Evolutionary conservation across 2,888 invertebrate genomes (phyloP).

Genomic region (Rhagium mordax): DNA sequence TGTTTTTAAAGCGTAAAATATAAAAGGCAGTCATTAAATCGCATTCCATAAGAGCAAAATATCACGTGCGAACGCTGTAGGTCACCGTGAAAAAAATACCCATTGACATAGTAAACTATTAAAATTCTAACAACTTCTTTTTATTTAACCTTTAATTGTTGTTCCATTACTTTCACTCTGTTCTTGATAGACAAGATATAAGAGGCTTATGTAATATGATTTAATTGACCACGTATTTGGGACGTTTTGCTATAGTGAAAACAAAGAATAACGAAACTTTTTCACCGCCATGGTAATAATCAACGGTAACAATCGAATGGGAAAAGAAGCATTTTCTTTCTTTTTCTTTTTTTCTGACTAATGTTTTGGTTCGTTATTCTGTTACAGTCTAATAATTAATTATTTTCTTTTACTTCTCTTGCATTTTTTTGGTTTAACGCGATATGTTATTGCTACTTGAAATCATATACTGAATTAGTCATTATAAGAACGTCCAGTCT

Average conservation of each 20-base stretch:
- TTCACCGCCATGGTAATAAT: not conserved
- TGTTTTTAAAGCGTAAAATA: not conserved
- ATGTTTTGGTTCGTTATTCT: not conserved
- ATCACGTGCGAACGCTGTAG: conserved; percentile 14
- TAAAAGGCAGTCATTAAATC: not conserved
- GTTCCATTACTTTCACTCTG: conserved; percentile 11
- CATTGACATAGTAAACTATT: conserved; percentile 31
- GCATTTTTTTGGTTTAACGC: not conserved
- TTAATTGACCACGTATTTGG: not conserved
- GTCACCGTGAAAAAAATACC: conserved; percentile 20
- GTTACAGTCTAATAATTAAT: not conserved
- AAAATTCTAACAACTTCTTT: not conserved
- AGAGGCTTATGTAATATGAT: conserved; percentile 2
- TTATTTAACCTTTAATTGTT: conserved; percentile 16
- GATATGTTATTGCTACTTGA: not conserved
- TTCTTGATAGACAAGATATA: not conserved
- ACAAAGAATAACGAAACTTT: not conserved
- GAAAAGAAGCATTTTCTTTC: not conserved
- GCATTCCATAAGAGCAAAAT: conserved; percentile 4
- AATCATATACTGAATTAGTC: not conserved
- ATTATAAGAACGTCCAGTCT: too few species aligned
- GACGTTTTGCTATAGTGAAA: not conserved
- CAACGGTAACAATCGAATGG: not conserved
- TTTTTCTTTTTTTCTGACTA: not conserved
- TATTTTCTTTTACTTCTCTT: not conserved